Conservation (phyloP, 1,140 invertebrate genomes). For the Drosophila athabasca region DNA sequence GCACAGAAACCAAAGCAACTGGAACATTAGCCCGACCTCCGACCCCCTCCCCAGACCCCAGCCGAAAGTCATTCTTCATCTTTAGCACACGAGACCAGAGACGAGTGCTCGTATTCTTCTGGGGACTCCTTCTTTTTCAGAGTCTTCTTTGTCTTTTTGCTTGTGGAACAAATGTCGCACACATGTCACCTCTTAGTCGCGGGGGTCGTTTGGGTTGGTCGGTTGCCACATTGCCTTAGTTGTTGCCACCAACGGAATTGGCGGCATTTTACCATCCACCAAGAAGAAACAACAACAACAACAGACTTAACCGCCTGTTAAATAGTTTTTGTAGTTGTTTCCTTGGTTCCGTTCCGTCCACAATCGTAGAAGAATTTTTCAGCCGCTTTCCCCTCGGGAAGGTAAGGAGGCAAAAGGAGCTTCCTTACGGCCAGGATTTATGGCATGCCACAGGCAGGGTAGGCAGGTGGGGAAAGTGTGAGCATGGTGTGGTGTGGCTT, state of each 20-base stretch:
- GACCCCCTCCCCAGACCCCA: not conserved
- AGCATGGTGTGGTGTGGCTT: slow-evolving; percentile 6
- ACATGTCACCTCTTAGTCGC: slow-evolving; percentile 60
- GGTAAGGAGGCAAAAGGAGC: slow-evolving; percentile 10
- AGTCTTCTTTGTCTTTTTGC: slow-evolving; percentile 22
- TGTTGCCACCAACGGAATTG: slow-evolving; percentile 60
- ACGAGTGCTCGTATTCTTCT: no score
- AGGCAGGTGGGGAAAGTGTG: slow-evolving; percentile 15
- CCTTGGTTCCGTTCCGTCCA: slow-evolving; percentile 65
- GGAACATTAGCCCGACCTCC: slow-evolving; percentile 70
- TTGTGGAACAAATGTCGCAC: slow-evolving; percentile 74
- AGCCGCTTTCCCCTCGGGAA: slow-evolving; percentile 8
- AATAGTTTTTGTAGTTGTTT: slow-evolving; percentile 66
- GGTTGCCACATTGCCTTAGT: slow-evolving; percentile 61
- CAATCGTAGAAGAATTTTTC: slow-evolving; percentile 51
- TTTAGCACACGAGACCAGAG: slow-evolving; percentile 19
- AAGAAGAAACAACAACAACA: slow-evolving; percentile 35
- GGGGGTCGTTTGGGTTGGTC: slow-evolving; percentile 17
- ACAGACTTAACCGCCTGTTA: slow-evolving; percentile 36
- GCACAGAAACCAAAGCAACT: slow-evolving; percentile 82
- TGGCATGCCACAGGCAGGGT: slow-evolving; percentile 61
- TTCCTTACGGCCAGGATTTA: slow-evolving; percentile 66
- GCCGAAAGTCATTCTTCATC: slow-evolving; percentile 29
- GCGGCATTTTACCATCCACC: slow-evolving; percentile 64
- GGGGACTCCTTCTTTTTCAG: not conserved